phyloP scores from a whole-genome alignment of 2,113 vertebrate genomes.

The Peucedramus taeniatus region DNA sequence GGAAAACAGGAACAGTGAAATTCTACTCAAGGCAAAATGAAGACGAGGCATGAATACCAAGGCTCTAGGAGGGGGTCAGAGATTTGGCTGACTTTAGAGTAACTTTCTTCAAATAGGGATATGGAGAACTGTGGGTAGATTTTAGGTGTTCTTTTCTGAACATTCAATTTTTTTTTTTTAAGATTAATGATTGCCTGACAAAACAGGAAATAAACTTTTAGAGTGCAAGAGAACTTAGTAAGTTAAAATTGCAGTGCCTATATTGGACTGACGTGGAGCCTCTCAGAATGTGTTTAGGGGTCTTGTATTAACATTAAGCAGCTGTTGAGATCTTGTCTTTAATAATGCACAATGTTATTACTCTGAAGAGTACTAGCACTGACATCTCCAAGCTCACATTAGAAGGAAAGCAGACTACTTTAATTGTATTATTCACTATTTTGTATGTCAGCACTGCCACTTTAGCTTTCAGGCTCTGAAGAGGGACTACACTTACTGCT shows the following conservation, averaged over 20 bases:
- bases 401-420: slow-evolving; percentile 15
- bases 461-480: not conserved
- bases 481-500: not conserved
- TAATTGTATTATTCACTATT: slow-evolving; percentile 49
- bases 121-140: not conserved
- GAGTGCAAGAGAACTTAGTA: not conserved
- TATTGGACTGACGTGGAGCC: not conserved
- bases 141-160: not conserved
- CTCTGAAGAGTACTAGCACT: not conserved
- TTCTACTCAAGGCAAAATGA: not conserved
- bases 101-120: not conserved
- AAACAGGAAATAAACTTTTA: slow-evolving; percentile 6
- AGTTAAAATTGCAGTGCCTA: not conserved
- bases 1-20: not conserved
- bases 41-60: not conserved
- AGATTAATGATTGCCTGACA: not conserved
- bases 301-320: slow-evolving; percentile 43
- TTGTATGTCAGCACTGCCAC: not conserved
- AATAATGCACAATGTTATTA: slow-evolving; percentile 46
- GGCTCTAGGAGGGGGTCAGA: not conserved
- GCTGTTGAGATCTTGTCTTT: slow-evolving; percentile 39
- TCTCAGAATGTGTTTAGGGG: not conserved
- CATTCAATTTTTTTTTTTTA: not conserved
- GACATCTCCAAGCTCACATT: not conserved
- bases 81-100: not conserved